Conservation (phyloP, 2,113 vertebrate genomes). For the Vidua chalybeata region DNA sequence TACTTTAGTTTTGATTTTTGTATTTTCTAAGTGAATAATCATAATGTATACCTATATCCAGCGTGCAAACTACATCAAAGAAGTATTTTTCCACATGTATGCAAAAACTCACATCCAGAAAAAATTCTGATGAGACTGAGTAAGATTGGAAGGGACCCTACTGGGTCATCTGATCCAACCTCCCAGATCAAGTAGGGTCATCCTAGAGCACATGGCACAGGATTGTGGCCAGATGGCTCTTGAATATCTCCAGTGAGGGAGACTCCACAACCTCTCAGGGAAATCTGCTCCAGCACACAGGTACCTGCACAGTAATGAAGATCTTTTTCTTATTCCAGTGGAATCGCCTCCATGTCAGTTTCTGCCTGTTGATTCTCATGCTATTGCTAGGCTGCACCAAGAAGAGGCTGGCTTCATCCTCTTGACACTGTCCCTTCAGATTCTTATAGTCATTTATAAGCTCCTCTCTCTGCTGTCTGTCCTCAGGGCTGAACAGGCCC, state of each 20-base stretch:
- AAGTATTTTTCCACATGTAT: background rate
- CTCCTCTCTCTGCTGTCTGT: background rate
- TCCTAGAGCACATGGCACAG: background rate
- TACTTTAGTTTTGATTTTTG: background rate
- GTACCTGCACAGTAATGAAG: too few species aligned
- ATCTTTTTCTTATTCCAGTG: background rate
- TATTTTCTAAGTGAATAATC: background rate
- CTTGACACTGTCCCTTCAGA: background rate
- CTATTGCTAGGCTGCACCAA: background rate
- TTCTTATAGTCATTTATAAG: background rate
- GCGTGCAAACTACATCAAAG: background rate
- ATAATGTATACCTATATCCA: background rate
- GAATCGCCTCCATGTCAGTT: accelerated
- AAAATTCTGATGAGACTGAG: background rate
- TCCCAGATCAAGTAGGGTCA: background rate
- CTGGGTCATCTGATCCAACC: too few species aligned
- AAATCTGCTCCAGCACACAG: background rate
- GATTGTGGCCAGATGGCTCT: background rate
- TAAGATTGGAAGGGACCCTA: background rate
- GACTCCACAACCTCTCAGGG: background rate
- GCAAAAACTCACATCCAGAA: background rate
- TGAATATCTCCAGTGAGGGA: background rate
- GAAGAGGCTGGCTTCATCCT: background rate
- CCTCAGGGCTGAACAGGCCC: background rate
- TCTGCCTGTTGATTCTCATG: background rate